These are phyloP conservation scores for Strix uralensis DNA, from an alignment of 2,113 vertebrate species.

Conservation along the genomic window DNA sequence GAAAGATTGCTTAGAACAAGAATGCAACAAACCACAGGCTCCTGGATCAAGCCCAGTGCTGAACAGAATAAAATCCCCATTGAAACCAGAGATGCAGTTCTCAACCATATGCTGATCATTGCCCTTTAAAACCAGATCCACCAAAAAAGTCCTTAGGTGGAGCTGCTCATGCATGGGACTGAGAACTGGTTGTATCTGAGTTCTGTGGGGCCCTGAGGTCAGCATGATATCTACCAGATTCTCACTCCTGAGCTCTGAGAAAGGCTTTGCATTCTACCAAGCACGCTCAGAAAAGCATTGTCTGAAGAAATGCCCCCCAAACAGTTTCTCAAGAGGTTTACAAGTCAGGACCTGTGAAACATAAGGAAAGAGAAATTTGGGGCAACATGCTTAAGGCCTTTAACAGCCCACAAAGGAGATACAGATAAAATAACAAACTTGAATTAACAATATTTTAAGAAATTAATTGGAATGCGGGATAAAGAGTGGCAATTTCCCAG, in stretches of 20 bases:
- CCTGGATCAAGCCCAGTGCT: not conserved
- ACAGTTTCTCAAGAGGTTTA: not conserved
- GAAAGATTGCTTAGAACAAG: not conserved
- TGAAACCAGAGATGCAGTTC: not conserved
- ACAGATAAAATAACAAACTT: not conserved
- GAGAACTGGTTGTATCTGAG: not conserved
- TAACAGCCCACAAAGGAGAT: not conserved
- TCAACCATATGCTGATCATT: accelerated
- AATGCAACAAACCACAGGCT: not conserved
- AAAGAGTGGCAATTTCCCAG: not conserved
- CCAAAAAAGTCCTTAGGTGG: not conserved
- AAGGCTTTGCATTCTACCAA: not conserved
- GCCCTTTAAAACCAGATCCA: not conserved
- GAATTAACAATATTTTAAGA: not conserved
- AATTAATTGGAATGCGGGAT: not conserved
- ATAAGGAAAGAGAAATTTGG: not conserved
- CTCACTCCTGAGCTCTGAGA: not conserved
- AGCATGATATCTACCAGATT: not conserved
- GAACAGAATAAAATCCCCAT: not conserved
- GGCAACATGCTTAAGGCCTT: not conserved
- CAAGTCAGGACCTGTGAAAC: not conserved
- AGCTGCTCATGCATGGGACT: accelerated
- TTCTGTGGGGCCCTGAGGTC: not conserved
- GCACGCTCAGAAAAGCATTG: not conserved
- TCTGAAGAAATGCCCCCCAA: not conserved